Base-by-base conservation (phyloP, 2,797 vertebrate species). In the Schizopygopsis malacanthus region DNA sequence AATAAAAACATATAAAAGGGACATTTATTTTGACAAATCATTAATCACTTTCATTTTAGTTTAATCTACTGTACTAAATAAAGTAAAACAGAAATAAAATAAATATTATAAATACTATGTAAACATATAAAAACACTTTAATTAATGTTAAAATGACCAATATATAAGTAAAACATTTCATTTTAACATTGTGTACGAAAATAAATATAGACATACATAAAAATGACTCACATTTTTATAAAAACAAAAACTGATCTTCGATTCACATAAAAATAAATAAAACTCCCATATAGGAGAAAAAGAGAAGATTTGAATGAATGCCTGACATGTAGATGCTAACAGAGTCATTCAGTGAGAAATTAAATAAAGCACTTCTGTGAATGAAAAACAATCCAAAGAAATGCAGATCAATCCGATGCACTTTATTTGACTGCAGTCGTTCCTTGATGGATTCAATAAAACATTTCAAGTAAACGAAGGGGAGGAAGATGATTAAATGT, bases 391-490 rank as follows among this genome's bases (percentile, higher is more conserved):
- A 43, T 43, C 20, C 33, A 37, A 39, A 77, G 52, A 47, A 61
- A 79, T n/a, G 37, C 3, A 39, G 75, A 78, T 67, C 41, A n/a
- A 39, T n/a, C 1, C 10, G 7, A 52, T 41, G 43, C 65, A 54
- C 28, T 81, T 52, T 70, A 54, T 71, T 52, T 78, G n/a, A 54
- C 8, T 22, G 61, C 82, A 56, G 69, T 22, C 43, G 73, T 28
- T 43, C 72, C 47, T 76, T 63, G n/a, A 47, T 22, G 45, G 41
- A 65, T 33, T 73, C 41, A 73, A n/a, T 61, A 11, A 75, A 75
- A 76, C 56, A n/a, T 75, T 83, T 37, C 39, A 75, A 75, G 50
- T 54, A 67, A 84, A 69, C 65, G 61, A 54, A 11, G 22, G 18
- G 4, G 47, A 56, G 22, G 33, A 78, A 56, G 73, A 45, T 50